Evolutionary conservation across 1,140 invertebrate species (phyloP).

Genomic region (Galleria mellonella): DNA sequence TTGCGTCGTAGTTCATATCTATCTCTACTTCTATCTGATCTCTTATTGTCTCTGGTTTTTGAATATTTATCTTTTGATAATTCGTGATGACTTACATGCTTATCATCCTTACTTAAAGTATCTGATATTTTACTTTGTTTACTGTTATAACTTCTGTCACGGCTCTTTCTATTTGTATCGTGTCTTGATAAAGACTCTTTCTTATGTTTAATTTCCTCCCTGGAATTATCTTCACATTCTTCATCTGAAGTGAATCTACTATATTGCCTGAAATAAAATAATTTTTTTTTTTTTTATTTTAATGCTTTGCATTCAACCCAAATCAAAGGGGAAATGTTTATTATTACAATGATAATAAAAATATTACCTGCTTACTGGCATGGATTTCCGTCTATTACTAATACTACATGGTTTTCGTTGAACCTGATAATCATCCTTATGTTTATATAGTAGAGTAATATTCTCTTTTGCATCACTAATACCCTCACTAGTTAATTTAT

Average conservation of each 20-base stretch:
- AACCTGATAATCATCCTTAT: neutral
- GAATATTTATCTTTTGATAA: neutral
- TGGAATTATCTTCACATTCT: slow-evolving; percentile 21
- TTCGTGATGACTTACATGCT: slow-evolving; percentile 12
- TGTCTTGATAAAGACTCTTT: no score
- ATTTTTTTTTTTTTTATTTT: no score
- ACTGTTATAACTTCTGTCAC: slow-evolving; percentile 1
- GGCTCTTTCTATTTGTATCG: no score
- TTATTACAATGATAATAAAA: neutral
- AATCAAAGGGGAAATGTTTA: no score
- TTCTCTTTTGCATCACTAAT: slow-evolving; percentile 12
- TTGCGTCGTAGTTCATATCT: slow-evolving; percentile 25
- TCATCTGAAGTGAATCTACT: slow-evolving; percentile 40
- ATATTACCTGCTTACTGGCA: slow-evolving; percentile 29
- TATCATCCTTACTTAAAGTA: slow-evolving; percentile 18
- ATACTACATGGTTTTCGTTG: slow-evolving; percentile 17
- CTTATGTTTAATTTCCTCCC: slow-evolving; percentile 8
- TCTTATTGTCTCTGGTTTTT: no score
- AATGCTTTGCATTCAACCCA: no score
- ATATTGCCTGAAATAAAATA: no score
- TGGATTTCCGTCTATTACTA: slow-evolving; percentile 37
- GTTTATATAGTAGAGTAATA: neutral
- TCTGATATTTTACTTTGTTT: slow-evolving; percentile 15
- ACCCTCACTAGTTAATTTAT: neutral
- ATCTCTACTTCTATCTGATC: slow-evolving; percentile 15